A percentile compares a stretch with the other conserved stretches of the same genome.
Evolutionary conservation across 2,888 invertebrate species (phyloP).

Genomic region (Boloria euphrosyne): DNA sequence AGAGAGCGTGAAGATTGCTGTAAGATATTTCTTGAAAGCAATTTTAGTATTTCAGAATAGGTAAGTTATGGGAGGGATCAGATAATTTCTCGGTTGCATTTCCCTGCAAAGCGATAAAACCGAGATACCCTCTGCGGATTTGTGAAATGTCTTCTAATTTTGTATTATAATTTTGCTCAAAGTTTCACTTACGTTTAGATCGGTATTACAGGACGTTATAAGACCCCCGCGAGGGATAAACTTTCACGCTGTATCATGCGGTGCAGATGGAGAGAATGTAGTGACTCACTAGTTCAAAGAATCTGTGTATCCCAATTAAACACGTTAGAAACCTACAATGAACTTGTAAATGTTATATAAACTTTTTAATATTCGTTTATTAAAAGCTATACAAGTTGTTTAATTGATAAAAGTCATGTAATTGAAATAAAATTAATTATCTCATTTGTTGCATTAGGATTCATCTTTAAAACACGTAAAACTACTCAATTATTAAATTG

Average conservation of each 20-base stretch:
- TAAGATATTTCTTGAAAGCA: conserved; percentile 76
- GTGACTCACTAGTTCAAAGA: background rate
- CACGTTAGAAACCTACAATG: too few species aligned
- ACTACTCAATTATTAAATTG: background rate
- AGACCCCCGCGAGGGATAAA: too few species aligned
- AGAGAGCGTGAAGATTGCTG: conserved; percentile 77
- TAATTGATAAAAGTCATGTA: background rate
- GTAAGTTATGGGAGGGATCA: conserved; percentile 78
- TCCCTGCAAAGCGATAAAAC: conserved; percentile 67
- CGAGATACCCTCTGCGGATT: conserved; percentile 59
- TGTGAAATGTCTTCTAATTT: conserved; percentile 41
- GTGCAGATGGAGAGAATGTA: background rate
- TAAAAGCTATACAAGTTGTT: background rate
- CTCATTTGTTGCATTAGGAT: conserved; percentile 5
- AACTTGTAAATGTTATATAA: background rate
- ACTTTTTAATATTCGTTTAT: background rate
- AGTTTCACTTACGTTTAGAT: conserved; percentile 24
- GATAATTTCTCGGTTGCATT: conserved; percentile 73
- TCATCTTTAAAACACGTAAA: background rate
- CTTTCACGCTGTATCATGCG: too few species aligned
- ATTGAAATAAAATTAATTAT: conserved; percentile 3
- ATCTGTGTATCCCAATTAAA: too few species aligned
- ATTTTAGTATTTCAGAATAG: conserved; percentile 78
- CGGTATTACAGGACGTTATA: conserved; percentile 1
- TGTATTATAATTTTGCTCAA: conserved; percentile 28